Evolutionary conservation across 2,888 invertebrate genomes (phyloP).

Genomic region (Unio pictorum): DNA sequence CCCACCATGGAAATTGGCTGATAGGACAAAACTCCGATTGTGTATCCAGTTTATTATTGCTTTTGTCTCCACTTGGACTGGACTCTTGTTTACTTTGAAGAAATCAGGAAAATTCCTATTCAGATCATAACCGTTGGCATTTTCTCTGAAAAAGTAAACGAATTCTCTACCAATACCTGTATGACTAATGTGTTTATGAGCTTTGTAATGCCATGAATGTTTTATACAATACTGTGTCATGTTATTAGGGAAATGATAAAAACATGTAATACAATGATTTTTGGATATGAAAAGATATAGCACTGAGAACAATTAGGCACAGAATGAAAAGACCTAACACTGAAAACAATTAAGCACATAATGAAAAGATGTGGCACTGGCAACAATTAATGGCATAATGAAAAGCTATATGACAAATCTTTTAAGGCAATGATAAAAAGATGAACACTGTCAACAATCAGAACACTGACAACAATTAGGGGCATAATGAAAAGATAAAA

Average conservation of each 20-base stretch:
- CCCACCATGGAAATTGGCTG: constrained; percentile 93
- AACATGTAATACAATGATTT: background rate
- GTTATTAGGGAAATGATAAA: no score
- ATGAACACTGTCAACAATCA: no score
- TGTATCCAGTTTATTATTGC: constrained; percentile 95
- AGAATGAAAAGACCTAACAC: background rate
- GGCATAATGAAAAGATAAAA: background rate
- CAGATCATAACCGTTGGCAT: constrained; percentile 82
- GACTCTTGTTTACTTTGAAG: constrained; percentile 85
- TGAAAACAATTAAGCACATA: background rate
- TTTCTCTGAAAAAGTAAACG: constrained; percentile 43
- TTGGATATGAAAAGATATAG: background rate
- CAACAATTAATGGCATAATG: no score
- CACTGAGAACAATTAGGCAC: no score
- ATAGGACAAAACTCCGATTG: constrained; percentile 92
- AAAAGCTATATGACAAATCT: background rate
- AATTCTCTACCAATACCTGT: background rate
- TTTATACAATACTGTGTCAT: background rate
- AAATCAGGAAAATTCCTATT: constrained; percentile 98
- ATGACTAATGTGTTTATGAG: background rate
- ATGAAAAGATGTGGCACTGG: no score
- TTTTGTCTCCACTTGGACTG: constrained; percentile 84
- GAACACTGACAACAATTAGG: no score
- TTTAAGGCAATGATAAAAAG: background rate
- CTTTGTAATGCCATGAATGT: background rate